Evolutionary conservation across 2,113 vertebrate genomes (phyloP).

Genomic region (Stercorarius parasiticus): DNA sequence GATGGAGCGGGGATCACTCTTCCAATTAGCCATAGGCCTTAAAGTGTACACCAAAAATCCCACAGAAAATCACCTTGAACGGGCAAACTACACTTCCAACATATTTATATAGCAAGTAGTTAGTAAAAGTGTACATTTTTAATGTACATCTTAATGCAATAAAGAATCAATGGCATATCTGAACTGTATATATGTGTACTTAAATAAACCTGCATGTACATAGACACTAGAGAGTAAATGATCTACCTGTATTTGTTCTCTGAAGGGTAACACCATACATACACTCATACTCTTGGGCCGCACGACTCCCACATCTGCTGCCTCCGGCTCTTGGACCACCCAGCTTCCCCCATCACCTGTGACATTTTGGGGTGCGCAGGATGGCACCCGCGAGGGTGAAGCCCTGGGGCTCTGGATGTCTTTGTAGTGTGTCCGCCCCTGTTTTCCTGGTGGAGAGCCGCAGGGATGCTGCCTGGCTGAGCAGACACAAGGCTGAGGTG

Average conservation of each 20-base stretch:
- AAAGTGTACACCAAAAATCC: conserved; percentile 27
- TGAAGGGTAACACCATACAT: conserved; percentile 36
- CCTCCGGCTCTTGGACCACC: background rate
- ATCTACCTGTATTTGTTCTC: conserved; percentile 71
- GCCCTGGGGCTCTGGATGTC: background rate
- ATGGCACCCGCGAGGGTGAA: background rate
- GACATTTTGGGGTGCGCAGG: background rate
- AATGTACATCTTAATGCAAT: conserved; percentile 34
- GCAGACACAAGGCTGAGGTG: rapidly evolving
- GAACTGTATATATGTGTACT: conserved; percentile 56
- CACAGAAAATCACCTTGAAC: conserved; percentile 32
- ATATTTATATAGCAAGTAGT: conserved; percentile 27
- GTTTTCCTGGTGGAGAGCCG: background rate
- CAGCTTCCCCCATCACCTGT: background rate
- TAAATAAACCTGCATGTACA: conserved; percentile 64
- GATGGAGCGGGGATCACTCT: conserved; percentile 16
- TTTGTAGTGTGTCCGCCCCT: background rate
- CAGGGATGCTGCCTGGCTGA: rapidly evolving
- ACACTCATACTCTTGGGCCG: background rate
- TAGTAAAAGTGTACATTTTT: conserved; percentile 34
- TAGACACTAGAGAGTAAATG: conserved; percentile 55
- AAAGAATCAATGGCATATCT: conserved; percentile 60
- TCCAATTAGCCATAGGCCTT: background rate
- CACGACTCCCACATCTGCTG: background rate
- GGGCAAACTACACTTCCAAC: conserved; percentile 44